Evolutionary conservation across 2,797 vertebrate species (phyloP).

Genomic region (Etheostoma nigrum): DNA sequence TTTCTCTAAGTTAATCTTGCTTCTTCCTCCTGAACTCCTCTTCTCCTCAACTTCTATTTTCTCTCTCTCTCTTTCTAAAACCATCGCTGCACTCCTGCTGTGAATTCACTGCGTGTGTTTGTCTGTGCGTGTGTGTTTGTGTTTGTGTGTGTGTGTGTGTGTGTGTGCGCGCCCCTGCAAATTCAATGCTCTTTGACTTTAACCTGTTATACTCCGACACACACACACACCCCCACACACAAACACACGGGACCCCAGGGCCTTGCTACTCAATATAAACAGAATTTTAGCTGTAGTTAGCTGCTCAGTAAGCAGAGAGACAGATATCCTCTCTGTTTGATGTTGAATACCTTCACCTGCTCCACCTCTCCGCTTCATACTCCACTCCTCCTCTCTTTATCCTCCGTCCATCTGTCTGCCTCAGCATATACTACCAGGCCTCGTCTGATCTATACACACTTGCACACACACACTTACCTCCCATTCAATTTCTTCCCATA

Average conservation of each 20-base stretch:
- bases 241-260: conserved; percentile 8
- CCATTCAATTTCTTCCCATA: conserved; percentile 28
- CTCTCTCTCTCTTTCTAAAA: not conserved
- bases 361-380: conserved; percentile 16
- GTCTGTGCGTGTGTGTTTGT: not conserved
- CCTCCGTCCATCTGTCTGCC: conserved; percentile 13
- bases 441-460: conserved; percentile 1
- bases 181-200: conserved; percentile 27
- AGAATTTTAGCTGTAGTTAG: conserved; percentile 32
- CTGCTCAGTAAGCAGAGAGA: conserved; percentile 41
- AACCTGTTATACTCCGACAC: conserved; percentile 10
- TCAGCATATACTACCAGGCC: not conserved
- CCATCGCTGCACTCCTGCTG: not conserved
- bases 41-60: not conserved
- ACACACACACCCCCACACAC: not conserved
- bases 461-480: conserved; percentile 8
- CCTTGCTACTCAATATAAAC: conserved; percentile 14
- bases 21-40: conserved; percentile 1
- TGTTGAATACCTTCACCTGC: conserved; percentile 45
- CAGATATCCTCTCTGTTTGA: conserved; percentile 37
- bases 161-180: not conserved
- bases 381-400: conserved; percentile 37
- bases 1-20: not conserved
- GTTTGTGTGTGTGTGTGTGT: not conserved
- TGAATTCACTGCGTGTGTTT: not conserved